Conservation (phyloP, 1,140 invertebrate genomes). For the Megalonaias nervosa region DNA sequence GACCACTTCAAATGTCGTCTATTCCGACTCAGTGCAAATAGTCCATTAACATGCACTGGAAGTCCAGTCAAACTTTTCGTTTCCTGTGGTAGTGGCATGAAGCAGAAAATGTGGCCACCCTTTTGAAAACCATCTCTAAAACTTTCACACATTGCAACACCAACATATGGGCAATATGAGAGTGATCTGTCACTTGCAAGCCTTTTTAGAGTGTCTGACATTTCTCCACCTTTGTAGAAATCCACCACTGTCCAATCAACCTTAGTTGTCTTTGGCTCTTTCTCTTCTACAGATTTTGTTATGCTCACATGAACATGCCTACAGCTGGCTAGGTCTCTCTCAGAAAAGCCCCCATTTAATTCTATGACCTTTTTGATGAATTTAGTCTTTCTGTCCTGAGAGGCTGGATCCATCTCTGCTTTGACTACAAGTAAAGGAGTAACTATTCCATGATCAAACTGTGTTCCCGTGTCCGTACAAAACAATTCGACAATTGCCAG, state of each 20-base stretch:
- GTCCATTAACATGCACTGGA: slow-evolving; percentile 60
- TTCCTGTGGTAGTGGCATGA: slow-evolving; percentile 54
- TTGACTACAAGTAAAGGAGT: no score
- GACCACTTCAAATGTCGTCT: no score
- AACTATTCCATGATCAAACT: no score
- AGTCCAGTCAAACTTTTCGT: slow-evolving; percentile 46
- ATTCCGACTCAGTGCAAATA: slow-evolving; percentile 46
- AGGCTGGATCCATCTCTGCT: no score
- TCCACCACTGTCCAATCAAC: slow-evolving; percentile 21
- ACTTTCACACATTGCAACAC: slow-evolving; percentile 2
- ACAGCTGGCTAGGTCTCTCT: no score
- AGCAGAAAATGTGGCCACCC: slow-evolving; percentile 56
- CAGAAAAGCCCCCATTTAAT: no score
- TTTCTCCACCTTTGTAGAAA: slow-evolving; percentile 9
- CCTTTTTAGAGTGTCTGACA: slow-evolving; percentile 7
- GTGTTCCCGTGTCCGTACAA: no score
- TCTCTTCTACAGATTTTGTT: no score
- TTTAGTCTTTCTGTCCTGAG: no score
- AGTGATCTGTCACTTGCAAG: slow-evolving; percentile 6
- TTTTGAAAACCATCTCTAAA: not conserved
- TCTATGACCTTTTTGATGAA: no score
- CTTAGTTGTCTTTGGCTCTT: no score
- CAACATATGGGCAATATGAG: slow-evolving; percentile 24
- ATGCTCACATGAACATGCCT: no score
- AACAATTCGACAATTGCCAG: slow-evolving; percentile 1